Evolutionary conservation across 1,140 invertebrate genomes (phyloP), one percentile per base, ranked within the genome.

Genomic region (Drosophila grimshawi): DNA sequence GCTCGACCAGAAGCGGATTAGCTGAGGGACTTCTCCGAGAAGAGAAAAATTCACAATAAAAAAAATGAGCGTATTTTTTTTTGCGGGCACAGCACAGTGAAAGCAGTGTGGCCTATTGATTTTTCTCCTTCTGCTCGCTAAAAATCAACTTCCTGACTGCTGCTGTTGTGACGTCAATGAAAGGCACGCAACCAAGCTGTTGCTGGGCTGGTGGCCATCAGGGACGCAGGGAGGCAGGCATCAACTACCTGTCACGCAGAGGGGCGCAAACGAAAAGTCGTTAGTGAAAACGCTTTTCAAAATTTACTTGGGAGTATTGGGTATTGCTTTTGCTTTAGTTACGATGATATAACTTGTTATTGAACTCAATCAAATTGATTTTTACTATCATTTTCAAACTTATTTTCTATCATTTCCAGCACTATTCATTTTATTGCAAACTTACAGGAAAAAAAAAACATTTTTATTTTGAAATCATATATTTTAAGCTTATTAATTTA

Each of bases 101-200:
- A 83, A 83, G 76, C 80, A 81, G 19, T 19, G 79, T 79, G 43
- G 62, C 39, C 48, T 86, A 86, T 86, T 82, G 82, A 86, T 86
- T 86, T 86, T 72, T 76, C 62, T 55, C 51, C 60, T 67, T 30
- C 60, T 55, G 46, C 45, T 51, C 51, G 46, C 56, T 63, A 53
- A 60, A 19, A 63, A 66, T 43, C 57, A 80, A 83, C 77, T 80
- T 82, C 77, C 73, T 46, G 74, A 30, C 65, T 63, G 62, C 65
- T 63, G 62, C 52, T 55, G 30, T 27, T 60, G 81, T 85, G 81
- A 85, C 81, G 81, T 85, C 81, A 85, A 85, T 86, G 69, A 57
- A 48, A 35, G 60, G 45, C 64, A 59, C 64, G 55, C 62, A 76
- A 63, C 59, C 46, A 73, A 46, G 67, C 59, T 49, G 61, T 46